Evolutionary conservation across 2,113 vertebrate species (phyloP).

Genomic region (Brienomyrus longianalis): DNA sequence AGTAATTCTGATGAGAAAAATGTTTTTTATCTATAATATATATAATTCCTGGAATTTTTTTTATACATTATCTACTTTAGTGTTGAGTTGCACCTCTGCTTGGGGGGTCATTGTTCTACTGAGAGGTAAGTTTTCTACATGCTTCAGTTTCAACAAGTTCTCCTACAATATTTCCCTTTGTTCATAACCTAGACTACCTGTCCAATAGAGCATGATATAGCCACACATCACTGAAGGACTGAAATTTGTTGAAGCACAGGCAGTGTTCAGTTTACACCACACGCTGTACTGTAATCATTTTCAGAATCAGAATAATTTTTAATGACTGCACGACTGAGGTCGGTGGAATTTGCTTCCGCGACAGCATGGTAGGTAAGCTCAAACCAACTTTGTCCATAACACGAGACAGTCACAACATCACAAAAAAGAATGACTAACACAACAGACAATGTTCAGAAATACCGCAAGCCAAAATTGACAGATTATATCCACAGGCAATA

Average conservation of each 20-base stretch:
- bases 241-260: background rate
- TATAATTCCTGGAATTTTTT: no score
- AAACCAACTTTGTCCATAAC: background rate
- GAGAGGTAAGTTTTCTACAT: background rate
- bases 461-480: background rate
- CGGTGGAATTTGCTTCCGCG: background rate
- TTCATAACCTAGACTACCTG: background rate
- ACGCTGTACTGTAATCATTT: background rate
- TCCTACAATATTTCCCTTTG: background rate
- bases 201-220: background rate
- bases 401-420: background rate
- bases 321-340: background rate
- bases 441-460: background rate
- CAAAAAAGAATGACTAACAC: background rate
- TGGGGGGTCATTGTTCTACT: background rate
- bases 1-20: no score
- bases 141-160: background rate
- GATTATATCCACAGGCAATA: background rate
- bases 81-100: background rate
- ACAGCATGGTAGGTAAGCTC: background rate
- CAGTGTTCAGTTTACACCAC: background rate
- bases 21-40: no score
- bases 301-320: background rate
- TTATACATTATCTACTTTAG: background rate
- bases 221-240: background rate